A percentile compares a stretch with the other conserved stretches of the same genome.
phyloP scores from a whole-genome alignment of 2,797 vertebrate genomes.

The Myotis vivesi region DNA sequence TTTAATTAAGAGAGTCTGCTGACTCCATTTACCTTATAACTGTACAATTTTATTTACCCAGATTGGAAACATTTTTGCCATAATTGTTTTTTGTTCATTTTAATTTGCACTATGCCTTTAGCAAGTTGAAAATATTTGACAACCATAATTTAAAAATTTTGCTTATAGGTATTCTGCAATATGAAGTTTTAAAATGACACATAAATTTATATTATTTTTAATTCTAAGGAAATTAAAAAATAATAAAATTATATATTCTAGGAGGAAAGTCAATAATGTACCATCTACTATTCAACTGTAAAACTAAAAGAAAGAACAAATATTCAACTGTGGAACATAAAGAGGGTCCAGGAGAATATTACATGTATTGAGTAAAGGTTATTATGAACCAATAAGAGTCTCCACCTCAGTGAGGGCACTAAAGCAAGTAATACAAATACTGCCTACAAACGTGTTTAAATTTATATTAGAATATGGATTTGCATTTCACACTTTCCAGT shows the following conservation, averaged over 20 bases:
- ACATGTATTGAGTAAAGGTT: background rate
- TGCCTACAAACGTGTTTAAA: background rate
- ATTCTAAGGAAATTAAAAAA: background rate
- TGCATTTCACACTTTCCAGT: background rate
- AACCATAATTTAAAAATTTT: background rate
- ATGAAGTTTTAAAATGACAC: background rate
- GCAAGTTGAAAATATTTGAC: background rate
- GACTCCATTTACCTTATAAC: background rate
- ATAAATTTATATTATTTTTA: background rate
- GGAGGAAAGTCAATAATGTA: background rate
- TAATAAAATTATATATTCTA: background rate
- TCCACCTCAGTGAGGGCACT: too few species aligned
- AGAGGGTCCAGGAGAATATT: background rate
- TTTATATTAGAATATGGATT: background rate
- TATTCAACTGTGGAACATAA: background rate
- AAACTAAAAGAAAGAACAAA: background rate
- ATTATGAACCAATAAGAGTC: background rate
- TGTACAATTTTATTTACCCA: background rate
- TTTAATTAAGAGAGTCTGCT: background rate
- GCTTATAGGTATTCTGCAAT: background rate
- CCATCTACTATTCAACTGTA: background rate
- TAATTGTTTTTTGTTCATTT: background rate
- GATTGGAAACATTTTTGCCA: conserved; percentile 7
- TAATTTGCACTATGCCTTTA: background rate
- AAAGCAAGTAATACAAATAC: background rate